Evolutionary conservation across 2,113 vertebrate genomes (phyloP).

Genomic region (Sinocyclocheilus rhinocerous): DNA sequence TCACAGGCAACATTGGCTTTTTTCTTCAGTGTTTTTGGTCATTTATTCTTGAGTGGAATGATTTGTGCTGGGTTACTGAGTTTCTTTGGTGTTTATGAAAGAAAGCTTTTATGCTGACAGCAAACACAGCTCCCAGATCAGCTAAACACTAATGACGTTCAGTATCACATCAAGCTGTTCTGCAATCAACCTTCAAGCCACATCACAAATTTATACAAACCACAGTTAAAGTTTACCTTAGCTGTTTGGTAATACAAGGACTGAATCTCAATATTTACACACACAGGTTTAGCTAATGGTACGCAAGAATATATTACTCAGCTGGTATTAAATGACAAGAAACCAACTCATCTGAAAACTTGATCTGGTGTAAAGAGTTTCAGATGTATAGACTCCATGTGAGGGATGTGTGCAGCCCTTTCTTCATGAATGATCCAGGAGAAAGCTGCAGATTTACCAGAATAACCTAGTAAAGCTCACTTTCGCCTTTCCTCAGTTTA

Average conservation of each 20-base stretch:
- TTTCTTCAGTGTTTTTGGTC: not conserved
- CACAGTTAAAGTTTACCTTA: not conserved
- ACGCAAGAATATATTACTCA: not conserved
- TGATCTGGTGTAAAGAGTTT: not conserved
- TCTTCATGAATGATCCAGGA: not conserved
- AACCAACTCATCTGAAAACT: not conserved
- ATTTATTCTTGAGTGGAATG: not conserved
- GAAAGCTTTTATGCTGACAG: constrained; percentile 41
- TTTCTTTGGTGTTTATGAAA: constrained; percentile 30
- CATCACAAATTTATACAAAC: not conserved
- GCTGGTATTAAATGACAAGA: not conserved
- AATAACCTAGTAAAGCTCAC: not conserved
- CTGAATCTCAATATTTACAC: not conserved
- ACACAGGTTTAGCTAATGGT: not conserved
- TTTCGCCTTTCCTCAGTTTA: not conserved
- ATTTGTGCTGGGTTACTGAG: not conserved
- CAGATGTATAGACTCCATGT: too few relatives aligned
- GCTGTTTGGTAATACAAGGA: not conserved
- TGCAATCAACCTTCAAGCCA: not conserved
- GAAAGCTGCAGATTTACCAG: not conserved
- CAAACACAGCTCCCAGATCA: constrained; percentile 44
- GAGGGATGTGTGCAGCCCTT: not conserved
- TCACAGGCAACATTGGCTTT: not conserved
- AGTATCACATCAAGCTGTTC: constrained; percentile 12
- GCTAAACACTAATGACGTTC: constrained; percentile 14